Percentiles rank a stretch among this genome's conserved stretches.
phyloP scores from a whole-genome alignment of 2,797 vertebrate species.

The Carapus acus region DNA sequence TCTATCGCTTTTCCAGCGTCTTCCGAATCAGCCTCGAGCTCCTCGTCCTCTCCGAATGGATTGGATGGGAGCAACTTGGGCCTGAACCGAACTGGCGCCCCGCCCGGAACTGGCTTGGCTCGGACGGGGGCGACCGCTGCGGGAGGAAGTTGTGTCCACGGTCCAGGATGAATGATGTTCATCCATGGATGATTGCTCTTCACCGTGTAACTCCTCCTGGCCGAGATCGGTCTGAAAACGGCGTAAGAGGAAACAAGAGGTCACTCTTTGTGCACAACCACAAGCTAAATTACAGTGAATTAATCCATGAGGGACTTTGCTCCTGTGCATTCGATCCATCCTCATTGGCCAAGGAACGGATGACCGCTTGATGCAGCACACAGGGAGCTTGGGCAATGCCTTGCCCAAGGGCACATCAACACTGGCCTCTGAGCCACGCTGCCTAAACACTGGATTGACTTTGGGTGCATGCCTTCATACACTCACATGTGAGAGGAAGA shows the following conservation, averaged over 20 bases:
- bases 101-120: constrained; percentile 47
- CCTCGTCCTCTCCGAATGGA: constrained; percentile 53
- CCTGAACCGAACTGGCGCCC: constrained; percentile 25
- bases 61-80: constrained; percentile 37
- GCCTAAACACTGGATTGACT: too few relatives aligned
- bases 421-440: too few relatives aligned
- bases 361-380: too few relatives aligned
- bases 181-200: constrained; percentile 77
- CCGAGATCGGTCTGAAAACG: constrained; percentile 5
- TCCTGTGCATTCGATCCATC: too few relatives aligned
- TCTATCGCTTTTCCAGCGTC: neutral
- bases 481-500: too few relatives aligned
- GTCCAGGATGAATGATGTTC: constrained; percentile 76
- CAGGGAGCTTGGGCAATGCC: too few relatives aligned
- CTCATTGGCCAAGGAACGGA: too few relatives aligned
- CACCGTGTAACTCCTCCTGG: constrained; percentile 10
- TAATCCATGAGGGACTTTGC: too few relatives aligned
- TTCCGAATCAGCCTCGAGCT: neutral
- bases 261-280: too few relatives aligned
- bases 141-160: constrained; percentile 78
- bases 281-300: too few relatives aligned
- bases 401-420: too few relatives aligned
- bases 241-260: neutral
- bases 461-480: too few relatives aligned
- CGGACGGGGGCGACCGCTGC: constrained; percentile 39